A percentile compares a stretch with the other conserved stretches of the same genome.
These are phyloP conservation scores for Rhinatrema bivittatum DNA, from an alignment of 2,797 vertebrate genomes.

Conservation along the genomic window DNA sequence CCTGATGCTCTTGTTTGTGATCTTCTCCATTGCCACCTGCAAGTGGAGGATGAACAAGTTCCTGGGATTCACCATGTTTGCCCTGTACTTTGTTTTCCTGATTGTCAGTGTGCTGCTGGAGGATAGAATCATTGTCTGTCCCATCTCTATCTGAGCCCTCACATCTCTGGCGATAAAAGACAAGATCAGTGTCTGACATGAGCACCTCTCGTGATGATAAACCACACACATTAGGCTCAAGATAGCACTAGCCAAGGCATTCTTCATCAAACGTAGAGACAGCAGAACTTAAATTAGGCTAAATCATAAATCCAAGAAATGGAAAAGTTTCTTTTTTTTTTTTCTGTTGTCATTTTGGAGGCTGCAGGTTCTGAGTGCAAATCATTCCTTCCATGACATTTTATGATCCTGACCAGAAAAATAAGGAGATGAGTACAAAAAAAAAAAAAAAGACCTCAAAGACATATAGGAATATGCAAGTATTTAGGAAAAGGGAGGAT, in stretches of 20 bases:
- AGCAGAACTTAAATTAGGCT: too few species aligned
- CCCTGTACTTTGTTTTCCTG: slow-evolving; percentile 91
- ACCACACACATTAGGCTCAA: not conserved
- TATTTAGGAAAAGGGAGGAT: too few species aligned
- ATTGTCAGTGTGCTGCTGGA: slow-evolving; percentile 93
- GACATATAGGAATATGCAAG: too few species aligned
- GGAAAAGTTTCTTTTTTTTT: too few species aligned
- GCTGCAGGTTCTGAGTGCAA: too few species aligned
- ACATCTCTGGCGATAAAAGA: not conserved
- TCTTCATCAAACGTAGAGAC: not conserved
- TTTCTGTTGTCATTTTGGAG: too few species aligned
- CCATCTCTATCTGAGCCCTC: slow-evolving; percentile 74
- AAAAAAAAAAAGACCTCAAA: too few species aligned
- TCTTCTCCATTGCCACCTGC: slow-evolving; percentile 80
- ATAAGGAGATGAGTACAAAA: too few species aligned
- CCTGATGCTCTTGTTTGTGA: slow-evolving; percentile 95
- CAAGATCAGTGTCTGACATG: not conserved
- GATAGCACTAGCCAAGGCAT: not conserved
- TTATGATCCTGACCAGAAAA: too few species aligned
- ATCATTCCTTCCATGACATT: too few species aligned
- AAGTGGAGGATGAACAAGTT: slow-evolving; percentile 95
- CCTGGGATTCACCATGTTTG: slow-evolving; percentile 85
- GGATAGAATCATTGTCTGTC: slow-evolving; percentile 85
- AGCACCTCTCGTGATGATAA: not conserved
- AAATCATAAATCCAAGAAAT: too few species aligned